phyloP scores from a whole-genome alignment of 2,888 invertebrate genomes.

The Cataglyphis altisquamis region DNA sequence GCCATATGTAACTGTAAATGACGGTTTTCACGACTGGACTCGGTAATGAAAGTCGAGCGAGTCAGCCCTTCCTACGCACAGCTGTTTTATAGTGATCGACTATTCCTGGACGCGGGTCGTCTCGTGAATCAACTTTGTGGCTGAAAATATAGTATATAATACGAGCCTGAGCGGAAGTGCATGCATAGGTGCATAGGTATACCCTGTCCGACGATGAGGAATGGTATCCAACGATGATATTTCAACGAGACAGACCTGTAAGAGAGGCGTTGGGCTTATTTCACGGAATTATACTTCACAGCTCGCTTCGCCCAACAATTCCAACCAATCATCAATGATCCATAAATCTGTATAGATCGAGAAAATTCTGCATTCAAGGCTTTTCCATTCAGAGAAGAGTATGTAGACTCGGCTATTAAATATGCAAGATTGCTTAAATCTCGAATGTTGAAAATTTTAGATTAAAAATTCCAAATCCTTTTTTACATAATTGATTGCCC shows the following conservation, averaged over 20 bases:
- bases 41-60: slow-evolving; percentile 48
- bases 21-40: slow-evolving; percentile 41
- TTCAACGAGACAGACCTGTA: not conserved
- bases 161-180: slow-evolving; percentile 45
- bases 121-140: slow-evolving; percentile 54
- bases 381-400: not conserved
- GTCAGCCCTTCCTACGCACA: slow-evolving; percentile 42
- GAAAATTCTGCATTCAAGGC: not conserved
- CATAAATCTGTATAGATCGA: not conserved
- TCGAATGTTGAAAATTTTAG: not conserved
- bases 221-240: slow-evolving; percentile 9
- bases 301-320: not conserved
- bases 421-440: not conserved
- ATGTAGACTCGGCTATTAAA: not conserved
- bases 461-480: not conserved
- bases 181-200: slow-evolving; percentile 17
- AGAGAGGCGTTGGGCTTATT: not conserved
- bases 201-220: slow-evolving; percentile 2
- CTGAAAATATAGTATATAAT: slow-evolving; percentile 30
- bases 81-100: slow-evolving; percentile 43
- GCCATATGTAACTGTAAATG: slow-evolving; percentile 31
- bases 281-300: slow-evolving; percentile 2
- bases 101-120: slow-evolving; percentile 45
- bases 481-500: not conserved
- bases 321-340: not conserved